Base-by-base conservation (phyloP, 2,888 invertebrate species). In the Lamproptera curius region DNA sequence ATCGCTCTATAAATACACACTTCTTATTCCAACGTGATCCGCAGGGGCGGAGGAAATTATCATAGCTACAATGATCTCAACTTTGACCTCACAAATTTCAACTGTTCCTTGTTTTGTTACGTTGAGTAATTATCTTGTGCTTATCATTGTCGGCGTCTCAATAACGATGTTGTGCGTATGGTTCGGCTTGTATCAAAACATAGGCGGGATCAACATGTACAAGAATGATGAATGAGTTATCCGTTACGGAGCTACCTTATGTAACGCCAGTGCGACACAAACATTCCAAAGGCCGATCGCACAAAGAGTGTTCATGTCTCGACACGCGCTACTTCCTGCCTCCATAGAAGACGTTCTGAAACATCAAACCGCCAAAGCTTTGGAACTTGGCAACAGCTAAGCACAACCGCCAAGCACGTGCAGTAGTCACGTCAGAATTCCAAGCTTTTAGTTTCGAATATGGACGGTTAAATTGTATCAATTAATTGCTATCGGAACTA, bases 321-420 rank as follows among this genome's bases (percentile, higher is more conserved):
- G 73, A 73, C 68, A 68, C 70, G 73, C 83, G 82, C 80, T 84
- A 77, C 80, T 79, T 79, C 77, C 73, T 87, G 87, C 83, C n/a
- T n/a, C n/a, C n/a, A n/a, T n/a, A n/a, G n/a, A n/a, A n/a, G n/a
- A n/a, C n/a, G n/a, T n/a, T n/a, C n/a, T n/a, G n/a, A n/a, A n/a
- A n/a, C n/a, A n/a, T n/a, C n/a, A n/a, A n/a, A n/a, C n/a, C n/a
- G n/a, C n/a, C n/a, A n/a, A n/a, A n/a, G n/a, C n/a, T n/a, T n/a
- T n/a, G n/a, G n/a, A n/a, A n/a, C n/a, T n/a, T n/a, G n/a, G n/a
- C n/a, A n/a, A n/a, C n/a, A n/a, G n/a, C n/a, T n/a, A n/a, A n/a
- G n/a, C n/a, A n/a, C n/a, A n/a, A n/a, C n/a, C n/a, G n/a, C n/a
- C n/a, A n/a, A n/a, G n/a, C n/a, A n/a, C n/a, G n/a, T n/a, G n/a